Base-by-base conservation (phyloP, 2,888 invertebrate genomes). In the Gibbula magus region DNA sequence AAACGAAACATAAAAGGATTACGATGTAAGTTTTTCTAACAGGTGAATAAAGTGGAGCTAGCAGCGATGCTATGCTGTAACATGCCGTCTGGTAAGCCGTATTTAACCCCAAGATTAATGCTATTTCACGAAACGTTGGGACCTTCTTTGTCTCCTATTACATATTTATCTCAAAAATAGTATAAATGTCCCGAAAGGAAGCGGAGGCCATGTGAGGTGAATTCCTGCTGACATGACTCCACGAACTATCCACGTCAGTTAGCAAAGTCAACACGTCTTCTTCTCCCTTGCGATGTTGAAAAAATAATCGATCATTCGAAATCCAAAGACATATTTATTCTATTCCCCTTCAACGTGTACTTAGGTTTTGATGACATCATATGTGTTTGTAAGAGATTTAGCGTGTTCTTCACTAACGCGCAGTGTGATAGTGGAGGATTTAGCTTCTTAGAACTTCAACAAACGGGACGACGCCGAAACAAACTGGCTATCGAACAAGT, bases 371-470 rank as follows among this genome's bases (percentile, higher is more conserved):
- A 61, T 70, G 70, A 35, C 35, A 70, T 70, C 35, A 70, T 35
- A 70, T 70, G 70, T 70, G 70, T 70, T 70, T 70, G 70, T 7
- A 70, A n/a, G 20, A 20, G 70, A 16, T n/a, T 70, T 32, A 20
- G 39, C 35, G 20, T 39, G 39, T 70, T 32, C 35, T 39, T n/a
- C 8, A 70, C 35, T 35, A 39, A 70, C 70, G 35, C 70, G 39
- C 29, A 70, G 35, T 35, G 70, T 70, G 70, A 8, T 70, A 35
- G 70, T 18, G 16, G n/a, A 61, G 29, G 61, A 45, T 61, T 61
- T 61, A 61, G 25, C 8, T 25, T 5, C 61, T 18, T 18, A 16
- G 7, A 61, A 61, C 61, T 61, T 29, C 25, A 29, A 25, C 29
- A 61, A 61, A 8, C 29, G 29, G 29, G 20, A 16, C 29, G 29